phyloP scores from a whole-genome alignment of 2,113 vertebrate species.

The Zosterops japonicus region DNA sequence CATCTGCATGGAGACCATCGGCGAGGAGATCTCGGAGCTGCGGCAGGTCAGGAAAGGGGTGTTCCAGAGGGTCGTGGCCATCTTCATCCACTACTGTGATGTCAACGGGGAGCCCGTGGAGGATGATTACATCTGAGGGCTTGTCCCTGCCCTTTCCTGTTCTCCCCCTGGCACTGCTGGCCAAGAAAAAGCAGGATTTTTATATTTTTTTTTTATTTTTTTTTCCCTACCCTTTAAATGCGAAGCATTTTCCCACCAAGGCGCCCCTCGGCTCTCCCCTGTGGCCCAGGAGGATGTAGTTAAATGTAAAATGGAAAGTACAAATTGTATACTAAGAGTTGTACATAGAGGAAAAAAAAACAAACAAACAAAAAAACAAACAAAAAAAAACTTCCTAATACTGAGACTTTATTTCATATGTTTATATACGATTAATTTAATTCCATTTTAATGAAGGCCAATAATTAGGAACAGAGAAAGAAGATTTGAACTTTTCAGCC shows the following conservation, averaged over 20 bases:
- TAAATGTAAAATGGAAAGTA: constrained; percentile 72
- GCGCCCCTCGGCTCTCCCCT: not conserved
- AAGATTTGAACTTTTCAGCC: constrained; percentile 65
- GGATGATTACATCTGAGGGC: constrained; percentile 90
- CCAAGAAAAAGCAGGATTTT: constrained; percentile 24
- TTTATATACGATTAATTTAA: constrained; percentile 85
- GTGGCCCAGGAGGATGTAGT: constrained; percentile 42
- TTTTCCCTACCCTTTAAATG: not conserved
- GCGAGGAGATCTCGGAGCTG: constrained; percentile 95
- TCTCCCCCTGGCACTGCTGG: not conserved
- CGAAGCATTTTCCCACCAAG: not conserved
- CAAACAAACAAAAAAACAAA: not conserved
- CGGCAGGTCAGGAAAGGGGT: constrained; percentile 89
- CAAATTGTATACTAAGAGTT: constrained; percentile 77
- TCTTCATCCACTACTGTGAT: constrained; percentile 97
- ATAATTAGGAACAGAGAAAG: constrained; percentile 67
- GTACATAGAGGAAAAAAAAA: constrained; percentile 72
- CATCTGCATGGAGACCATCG: constrained; percentile 98
- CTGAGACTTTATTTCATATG: constrained; percentile 81
- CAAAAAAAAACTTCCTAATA: constrained; percentile 58
- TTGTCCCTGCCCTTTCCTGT: no score
- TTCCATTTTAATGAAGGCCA: constrained; percentile 76
- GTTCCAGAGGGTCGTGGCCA: constrained; percentile 92
- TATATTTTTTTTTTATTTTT: not conserved
- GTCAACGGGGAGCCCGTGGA: constrained; percentile 94